Conservation (phyloP, 2,888 invertebrate species). For the Urechis unicinctus region DNA sequence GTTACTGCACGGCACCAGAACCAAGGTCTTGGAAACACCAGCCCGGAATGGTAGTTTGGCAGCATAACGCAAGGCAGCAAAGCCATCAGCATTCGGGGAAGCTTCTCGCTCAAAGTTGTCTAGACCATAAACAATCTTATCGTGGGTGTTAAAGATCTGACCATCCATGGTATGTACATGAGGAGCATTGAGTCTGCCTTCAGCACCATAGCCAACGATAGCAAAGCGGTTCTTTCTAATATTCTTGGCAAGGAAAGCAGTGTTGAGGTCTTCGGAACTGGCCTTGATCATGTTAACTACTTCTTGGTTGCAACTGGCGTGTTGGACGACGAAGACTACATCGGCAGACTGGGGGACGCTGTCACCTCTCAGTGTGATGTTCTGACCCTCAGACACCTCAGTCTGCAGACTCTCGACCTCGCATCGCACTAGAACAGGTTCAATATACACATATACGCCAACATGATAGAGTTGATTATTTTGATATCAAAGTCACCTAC, state of each 20-base stretch:
- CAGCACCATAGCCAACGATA: constrained; percentile 66
- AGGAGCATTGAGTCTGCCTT: constrained; percentile 59
- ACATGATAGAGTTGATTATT: background rate
- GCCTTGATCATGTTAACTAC: constrained; percentile 49
- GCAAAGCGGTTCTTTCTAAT: constrained; percentile 63
- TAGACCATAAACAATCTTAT: constrained; percentile 14
- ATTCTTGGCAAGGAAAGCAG: constrained; percentile 29
- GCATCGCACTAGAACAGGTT: constrained; percentile 8
- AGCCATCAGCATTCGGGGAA: constrained; percentile 23
- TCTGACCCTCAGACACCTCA: constrained; percentile 58
- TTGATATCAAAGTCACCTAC: background rate
- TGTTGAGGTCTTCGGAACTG: constrained; percentile 34
- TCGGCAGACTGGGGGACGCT: constrained; percentile 68
- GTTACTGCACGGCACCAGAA: constrained; percentile 72
- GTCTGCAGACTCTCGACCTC: background rate
- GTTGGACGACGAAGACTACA: constrained; percentile 73
- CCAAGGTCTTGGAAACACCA: constrained; percentile 75
- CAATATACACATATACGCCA: no score
- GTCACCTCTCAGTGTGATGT: constrained; percentile 57
- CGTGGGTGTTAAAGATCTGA: constrained; percentile 28
- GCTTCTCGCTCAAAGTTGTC: constrained; percentile 11
- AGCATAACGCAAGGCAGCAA: constrained; percentile 61
- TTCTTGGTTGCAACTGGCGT: constrained; percentile 73
- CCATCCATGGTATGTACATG: constrained; percentile 61
- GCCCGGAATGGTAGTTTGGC: constrained; percentile 65